Evolutionary conservation across 2,113 vertebrate species (phyloP).

Genomic region (Pterocles orientalis): DNA sequence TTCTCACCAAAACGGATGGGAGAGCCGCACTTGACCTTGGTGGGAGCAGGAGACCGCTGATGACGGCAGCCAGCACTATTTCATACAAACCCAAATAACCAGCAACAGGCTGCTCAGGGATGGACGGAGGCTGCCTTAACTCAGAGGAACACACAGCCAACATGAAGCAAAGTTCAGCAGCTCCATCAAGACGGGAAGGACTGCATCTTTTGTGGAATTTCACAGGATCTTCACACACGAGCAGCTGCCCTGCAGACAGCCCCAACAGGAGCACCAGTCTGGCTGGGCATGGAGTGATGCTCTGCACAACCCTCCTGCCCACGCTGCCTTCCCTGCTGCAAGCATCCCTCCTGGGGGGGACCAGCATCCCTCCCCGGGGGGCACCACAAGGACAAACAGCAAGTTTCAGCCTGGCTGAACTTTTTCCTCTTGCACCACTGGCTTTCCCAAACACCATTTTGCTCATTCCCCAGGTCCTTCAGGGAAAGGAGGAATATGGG

Average conservation of each 20-base stretch:
- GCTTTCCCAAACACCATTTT: no score
- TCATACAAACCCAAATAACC: background rate
- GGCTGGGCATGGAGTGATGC: rapidly evolving
- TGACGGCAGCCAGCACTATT: slow-evolving; percentile 7
- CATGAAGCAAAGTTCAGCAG: rapidly evolving
- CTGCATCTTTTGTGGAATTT: rapidly evolving
- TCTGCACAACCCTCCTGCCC: background rate
- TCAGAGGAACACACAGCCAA: rapidly evolving
- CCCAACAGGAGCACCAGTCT: background rate
- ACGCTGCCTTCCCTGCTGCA: background rate
- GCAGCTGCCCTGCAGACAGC: background rate
- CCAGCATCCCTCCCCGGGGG: background rate
- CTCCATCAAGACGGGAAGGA: rapidly evolving
- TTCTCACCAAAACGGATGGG: background rate
- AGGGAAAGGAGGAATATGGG: background rate
- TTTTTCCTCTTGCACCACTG: no score
- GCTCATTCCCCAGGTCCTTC: background rate
- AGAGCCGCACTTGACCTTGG: slow-evolving; percentile 22
- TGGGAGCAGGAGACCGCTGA: background rate
- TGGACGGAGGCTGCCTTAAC: rapidly evolving
- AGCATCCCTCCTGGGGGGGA: background rate
- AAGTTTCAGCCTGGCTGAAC: background rate
- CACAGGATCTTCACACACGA: rapidly evolving
- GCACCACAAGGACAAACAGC: rapidly evolving
- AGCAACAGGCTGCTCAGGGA: background rate